Base-by-base conservation (phyloP, 2,888 invertebrate genomes). In the Nomada ferruginata region DNA sequence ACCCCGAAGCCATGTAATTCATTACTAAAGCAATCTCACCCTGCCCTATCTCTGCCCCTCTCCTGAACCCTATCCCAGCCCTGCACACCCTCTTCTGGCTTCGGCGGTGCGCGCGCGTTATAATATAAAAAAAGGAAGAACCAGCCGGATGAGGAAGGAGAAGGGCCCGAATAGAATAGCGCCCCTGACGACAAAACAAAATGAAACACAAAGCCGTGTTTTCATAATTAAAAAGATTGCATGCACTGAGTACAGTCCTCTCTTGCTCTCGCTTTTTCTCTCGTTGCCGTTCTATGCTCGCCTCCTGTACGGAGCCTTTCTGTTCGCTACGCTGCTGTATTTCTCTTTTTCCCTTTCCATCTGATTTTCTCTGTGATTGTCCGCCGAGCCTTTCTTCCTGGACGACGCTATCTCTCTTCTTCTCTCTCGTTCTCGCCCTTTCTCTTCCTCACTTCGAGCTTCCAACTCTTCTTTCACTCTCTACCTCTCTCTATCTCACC, bases 211-310 rank as follows among this genome's bases (percentile, higher is more conserved):
- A 93, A 93, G 93, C 92, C 89, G 92, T 93, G 93, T 93, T 93
- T 93, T 93, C 92, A 94, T 93, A 93, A 93, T 93, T 93, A 93
- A 93, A 93, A 93, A 93, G 93, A 93, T 93, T 93, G 93, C 93
- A 90, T 91, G 91, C 92, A 92, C 91, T 71, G 83, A 82, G 83
- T 82, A 82, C 82, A 82, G 83, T 87, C 89, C 90, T 90, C 90
- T 90, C 89, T 81, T 77, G 69, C 77, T 83, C 71, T 73, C 70
- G 73, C 82, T 82, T 84, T 77, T 76, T 83, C 79, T 82, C 74
- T 71, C 75, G 82, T 73, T 78, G 76, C 36, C 84, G 76, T 75
- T 79, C 84, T 76, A 79, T 72, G 84, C 77, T 68, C 69, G 83
- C 73, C 74, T 76, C 82, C 76, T 82, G 76, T 61, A 82, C 83